Evolutionary conservation across 2,888 invertebrate genomes (phyloP), one percentile per base, ranked within the genome.

Genomic region (Ptychoptera contaminata): DNA sequence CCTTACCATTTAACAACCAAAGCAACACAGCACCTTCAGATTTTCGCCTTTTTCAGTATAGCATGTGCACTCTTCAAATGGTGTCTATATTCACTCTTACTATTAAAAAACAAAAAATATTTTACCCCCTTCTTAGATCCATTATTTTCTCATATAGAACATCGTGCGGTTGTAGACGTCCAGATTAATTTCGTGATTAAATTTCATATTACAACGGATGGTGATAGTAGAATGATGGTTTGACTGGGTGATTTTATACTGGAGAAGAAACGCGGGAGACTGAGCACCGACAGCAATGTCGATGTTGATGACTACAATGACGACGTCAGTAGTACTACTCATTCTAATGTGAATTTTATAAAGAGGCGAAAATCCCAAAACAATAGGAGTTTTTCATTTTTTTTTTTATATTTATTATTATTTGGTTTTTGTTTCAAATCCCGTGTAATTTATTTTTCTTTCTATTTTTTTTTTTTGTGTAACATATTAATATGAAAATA

Each of bases 111-210:
- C 3, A 23, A 23, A 23, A 23, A 23, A 8, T 12, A 16, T 16
- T 37, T 37, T 14, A 2, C 16, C 37, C 37, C 12, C 12, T 14
- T 16, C 16, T 14, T 6, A 15, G 2, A 14, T 12, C 7, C 37
- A 32, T 32, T 32, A 32, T 32, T 32, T 32, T 32, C 32, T 32
- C 32, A n/a, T 32, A 32, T 32, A 38, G 7, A 38, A 23, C 38
- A 15, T 16, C 9, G 38, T 31, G 40, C 31, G 40, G 40, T 40
- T 40, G 31, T 30, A 40, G 40, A 40, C 40, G 40, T 40, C 40
- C 40, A 40, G 40, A 40, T 40, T 40, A 40, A 40, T 40, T 40
- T 40, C 31, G 40, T 40, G 40, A 40, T 40, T 40, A 40, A 40
- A 40, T 40, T 40, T 40, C 40, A 40, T 32, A 32, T 32, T 32